Evolutionary conservation across 2,797 vertebrate genomes (phyloP).

Genomic region (Cyprinodon diabolis): DNA sequence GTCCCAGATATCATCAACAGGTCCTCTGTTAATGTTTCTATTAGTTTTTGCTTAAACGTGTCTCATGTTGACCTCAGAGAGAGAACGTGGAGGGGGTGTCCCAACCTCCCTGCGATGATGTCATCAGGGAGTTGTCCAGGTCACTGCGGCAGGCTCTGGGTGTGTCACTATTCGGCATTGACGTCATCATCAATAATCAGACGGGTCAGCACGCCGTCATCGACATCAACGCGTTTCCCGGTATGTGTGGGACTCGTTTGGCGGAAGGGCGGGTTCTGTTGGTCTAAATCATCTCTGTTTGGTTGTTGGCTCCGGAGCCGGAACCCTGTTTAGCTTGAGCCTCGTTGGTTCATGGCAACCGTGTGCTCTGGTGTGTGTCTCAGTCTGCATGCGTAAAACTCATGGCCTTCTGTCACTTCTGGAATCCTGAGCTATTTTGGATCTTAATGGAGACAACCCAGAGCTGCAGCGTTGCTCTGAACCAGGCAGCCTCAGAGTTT

Average conservation of each 20-base stretch:
- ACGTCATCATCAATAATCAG: constrained; percentile 98
- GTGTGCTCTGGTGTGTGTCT: background rate
- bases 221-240: constrained; percentile 98
- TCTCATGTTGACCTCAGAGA: constrained; percentile 77
- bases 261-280: background rate
- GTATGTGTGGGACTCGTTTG: constrained; percentile 66
- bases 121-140: constrained; percentile 92
- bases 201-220: constrained; percentile 96
- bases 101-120: constrained; percentile 89
- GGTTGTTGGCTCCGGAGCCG: background rate
- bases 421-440: background rate
- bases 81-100: constrained; percentile 95
- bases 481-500: background rate
- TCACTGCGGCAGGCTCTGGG: constrained; percentile 89
- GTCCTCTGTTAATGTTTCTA: background rate
- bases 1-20: constrained; percentile 46
- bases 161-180: constrained; percentile 96
- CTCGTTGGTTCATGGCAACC: background rate
- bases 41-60: background rate
- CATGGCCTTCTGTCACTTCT: background rate
- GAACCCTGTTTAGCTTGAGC: background rate
- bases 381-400: background rate
- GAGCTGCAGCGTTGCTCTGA: background rate
- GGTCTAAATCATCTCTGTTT: background rate
- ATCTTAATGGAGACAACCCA: too few species aligned